Percentiles rank a stretch among this genome's conserved stretches.
phyloP scores from a whole-genome alignment of 2,888 invertebrate species.

The Fragum sueziense region DNA sequence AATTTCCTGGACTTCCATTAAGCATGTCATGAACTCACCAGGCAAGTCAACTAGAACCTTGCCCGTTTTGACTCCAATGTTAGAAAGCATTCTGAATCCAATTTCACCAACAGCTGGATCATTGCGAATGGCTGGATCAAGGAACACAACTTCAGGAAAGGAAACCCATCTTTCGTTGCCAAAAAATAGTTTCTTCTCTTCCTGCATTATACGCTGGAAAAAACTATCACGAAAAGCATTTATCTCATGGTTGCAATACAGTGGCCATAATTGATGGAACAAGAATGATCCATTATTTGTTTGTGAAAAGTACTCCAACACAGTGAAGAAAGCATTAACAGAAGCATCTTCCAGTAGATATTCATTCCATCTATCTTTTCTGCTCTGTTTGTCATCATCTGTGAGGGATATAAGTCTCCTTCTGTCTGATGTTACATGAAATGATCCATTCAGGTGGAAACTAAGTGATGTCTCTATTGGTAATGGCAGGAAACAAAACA shows the following conservation, averaged over 20 bases:
- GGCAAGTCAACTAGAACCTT: slow-evolving; percentile 35
- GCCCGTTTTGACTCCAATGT: background rate
- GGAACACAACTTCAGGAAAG: slow-evolving; percentile 38
- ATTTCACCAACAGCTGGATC: slow-evolving; percentile 34
- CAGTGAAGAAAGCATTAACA: slow-evolving; percentile 47
- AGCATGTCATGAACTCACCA: background rate
- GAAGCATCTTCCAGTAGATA: slow-evolving; percentile 51
- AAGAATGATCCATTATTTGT: background rate
- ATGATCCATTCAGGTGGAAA: slow-evolving; percentile 78
- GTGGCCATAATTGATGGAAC: slow-evolving; percentile 15
- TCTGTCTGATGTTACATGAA: slow-evolving; percentile 76
- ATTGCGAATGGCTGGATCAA: slow-evolving; percentile 35
- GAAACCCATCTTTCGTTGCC: slow-evolving; percentile 22
- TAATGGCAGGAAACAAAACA: slow-evolving; percentile 78
- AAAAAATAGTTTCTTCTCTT: slow-evolving; percentile 34
- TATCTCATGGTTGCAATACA: background rate
- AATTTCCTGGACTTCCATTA: background rate
- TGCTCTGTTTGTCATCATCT: slow-evolving; percentile 71
- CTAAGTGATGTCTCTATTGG: slow-evolving; percentile 70
- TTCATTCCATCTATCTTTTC: slow-evolving; percentile 54
- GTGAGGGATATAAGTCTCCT: slow-evolving; percentile 66
- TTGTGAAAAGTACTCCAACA: slow-evolving; percentile 29
- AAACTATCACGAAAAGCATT: slow-evolving; percentile 22
- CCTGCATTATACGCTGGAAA: slow-evolving; percentile 23
- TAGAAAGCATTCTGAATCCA: slow-evolving; percentile 27